Evolutionary conservation across 2,113 vertebrate genomes (phyloP).

Genomic region (Speoplatyrhinus poulsoni): DNA sequence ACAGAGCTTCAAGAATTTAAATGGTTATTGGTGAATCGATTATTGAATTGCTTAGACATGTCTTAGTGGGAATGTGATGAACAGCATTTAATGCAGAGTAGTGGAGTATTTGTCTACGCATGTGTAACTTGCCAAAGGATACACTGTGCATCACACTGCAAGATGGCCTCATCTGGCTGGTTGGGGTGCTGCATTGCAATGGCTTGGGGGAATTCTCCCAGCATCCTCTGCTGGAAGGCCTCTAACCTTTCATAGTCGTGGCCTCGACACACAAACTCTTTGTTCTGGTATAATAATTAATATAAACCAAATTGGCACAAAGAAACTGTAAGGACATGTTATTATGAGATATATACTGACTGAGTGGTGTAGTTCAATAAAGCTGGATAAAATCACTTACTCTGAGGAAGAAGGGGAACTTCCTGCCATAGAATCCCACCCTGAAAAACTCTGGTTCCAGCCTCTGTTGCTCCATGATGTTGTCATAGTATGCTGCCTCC

Average conservation of each 20-base stretch:
- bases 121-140: constrained; percentile 77
- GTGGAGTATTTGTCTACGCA: too few species aligned
- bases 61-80: too few species aligned
- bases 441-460: constrained; percentile 97
- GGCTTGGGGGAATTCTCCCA: constrained; percentile 97
- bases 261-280: constrained; percentile 96
- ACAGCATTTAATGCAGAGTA: too few species aligned
- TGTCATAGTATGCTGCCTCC: constrained; percentile 97
- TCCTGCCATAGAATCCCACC: constrained; percentile 95
- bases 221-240: constrained; percentile 98
- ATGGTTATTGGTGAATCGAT: too few species aligned
- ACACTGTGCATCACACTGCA: constrained; percentile 97
- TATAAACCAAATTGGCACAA: not conserved
- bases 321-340: not conserved
- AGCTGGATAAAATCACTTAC: constrained; percentile 73
- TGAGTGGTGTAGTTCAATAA: not conserved
- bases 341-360: not conserved
- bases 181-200: constrained; percentile 99
- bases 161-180: constrained; percentile 90
- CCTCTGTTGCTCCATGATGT: constrained; percentile 97
- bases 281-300: constrained; percentile 80
- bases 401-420: constrained; percentile 97
- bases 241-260: constrained; percentile 96
- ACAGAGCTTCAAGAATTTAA: too few species aligned
- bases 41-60: too few species aligned